Evolutionary conservation across 2,113 vertebrate species (phyloP), one percentile per base, ranked within the genome.

Genomic region (Pseudolaguvia tuberculata): DNA sequence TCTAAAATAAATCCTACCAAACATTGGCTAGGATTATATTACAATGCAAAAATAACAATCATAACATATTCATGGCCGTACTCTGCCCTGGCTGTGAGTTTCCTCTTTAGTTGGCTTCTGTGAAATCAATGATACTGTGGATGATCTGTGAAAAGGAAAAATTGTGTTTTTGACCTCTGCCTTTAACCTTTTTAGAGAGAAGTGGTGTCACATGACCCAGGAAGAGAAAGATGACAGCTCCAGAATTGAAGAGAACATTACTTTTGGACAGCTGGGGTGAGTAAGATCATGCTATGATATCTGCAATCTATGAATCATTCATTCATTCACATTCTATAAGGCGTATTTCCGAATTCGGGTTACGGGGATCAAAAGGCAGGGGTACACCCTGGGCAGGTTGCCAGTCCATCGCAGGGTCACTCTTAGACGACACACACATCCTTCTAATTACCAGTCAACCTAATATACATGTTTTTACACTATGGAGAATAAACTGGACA

Each of bases 171-270:
- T 42, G 65, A 81, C 70, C 77, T 61, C 52, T 81, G 58, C 80
- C 48, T 62, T 75, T 11, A 39, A 75, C 39, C 55, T 58, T 86
- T 82, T 57, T 91, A 99, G 97, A 90, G 97, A 99, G 87, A 95
- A 94, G 87, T 99, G 97, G 97, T 93, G 93, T 89, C 97, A 97
- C 80, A 98, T 99, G 96, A 98, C 93, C 0, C 92, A 95, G 83
- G 93, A 98, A 85, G 97, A 99, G 82, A 89, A 93, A 0, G 93
- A 95, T 0, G 95, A 98, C 90, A 95, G 93, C 84, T 94, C 94
- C 31, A 92, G 93, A 55, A 95, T 96, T 76, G 93, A 99, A 0
- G 95, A 99, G 88, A 99, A 98, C 86, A 99, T 99, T 79, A 93
- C 96, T 61, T 99, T 99, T 0, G 97, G 97, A 63, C 97, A 98